Base-by-base conservation (phyloP, 2,888 invertebrate genomes). In the Tenthredo amoena region DNA sequence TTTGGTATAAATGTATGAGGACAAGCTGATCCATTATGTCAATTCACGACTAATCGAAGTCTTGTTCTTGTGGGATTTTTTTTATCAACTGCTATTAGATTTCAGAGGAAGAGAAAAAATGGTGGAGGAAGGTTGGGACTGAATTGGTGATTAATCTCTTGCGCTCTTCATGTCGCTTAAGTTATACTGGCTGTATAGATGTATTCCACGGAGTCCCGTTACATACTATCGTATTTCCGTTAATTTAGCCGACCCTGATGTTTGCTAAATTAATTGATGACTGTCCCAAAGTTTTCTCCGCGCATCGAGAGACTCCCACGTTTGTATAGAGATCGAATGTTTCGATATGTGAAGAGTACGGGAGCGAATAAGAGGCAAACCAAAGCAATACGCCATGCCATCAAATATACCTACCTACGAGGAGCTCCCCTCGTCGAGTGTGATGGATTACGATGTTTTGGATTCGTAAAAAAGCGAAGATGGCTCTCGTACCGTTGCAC, bases 371-470 rank as follows among this genome's bases (percentile, higher is more conserved):
- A 40, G 76, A 84, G 55, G 62, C 55, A 76, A 72, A 81, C 31
- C 40, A 62, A 81, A 40, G 62, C 58, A 43, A 21, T 40, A 62
- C 81, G 62, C 40, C 50, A 50, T 18, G 83, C 26, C 71, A 21
- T 62, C 34, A 34, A 15, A 65, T 47, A 68, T 37, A 18, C 7
- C 7, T 50, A 40, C 50, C 21, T 31, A 83, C 83, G 18, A 31
- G 37, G 68, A 68, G 47, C 31, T 62, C 40, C 81, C 81, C 58
- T 83, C 83, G n/a, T 85, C 77, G 77, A 85, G 85, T 85, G 85
- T 85, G 85, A 85, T 85, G 62, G 85, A 85, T 85, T 68, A 77
- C 85, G 76, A 79, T 77, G 77, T 85, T 84, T 85, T 85, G 58
- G 77, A 85, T 85, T 77, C 62, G 85, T 62, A 79, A 77, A 85